Conservation (phyloP, 2,113 vertebrate genomes). For the Notothenia rossii region DNA sequence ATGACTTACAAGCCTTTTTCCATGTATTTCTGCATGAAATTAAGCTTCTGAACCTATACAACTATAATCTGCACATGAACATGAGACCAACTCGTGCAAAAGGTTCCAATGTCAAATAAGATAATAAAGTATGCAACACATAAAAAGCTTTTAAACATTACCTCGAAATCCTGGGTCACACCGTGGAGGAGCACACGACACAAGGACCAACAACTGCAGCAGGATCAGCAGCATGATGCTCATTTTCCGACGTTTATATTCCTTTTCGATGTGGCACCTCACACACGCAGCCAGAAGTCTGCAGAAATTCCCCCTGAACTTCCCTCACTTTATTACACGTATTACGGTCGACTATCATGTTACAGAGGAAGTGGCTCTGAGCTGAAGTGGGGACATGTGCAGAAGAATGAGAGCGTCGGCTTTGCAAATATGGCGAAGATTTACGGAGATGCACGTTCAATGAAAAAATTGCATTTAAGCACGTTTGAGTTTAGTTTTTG, state of each 20-base stretch:
- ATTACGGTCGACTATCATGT: conserved; percentile 82
- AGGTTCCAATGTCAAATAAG: conserved; percentile 14
- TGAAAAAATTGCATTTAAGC: neutral
- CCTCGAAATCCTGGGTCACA: conserved; percentile 84
- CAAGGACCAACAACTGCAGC: conserved; percentile 52
- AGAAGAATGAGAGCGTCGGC: too few relatives aligned
- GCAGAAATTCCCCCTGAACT: conserved; percentile 45
- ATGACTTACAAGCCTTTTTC: neutral
- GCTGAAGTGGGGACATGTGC: conserved; percentile 15
- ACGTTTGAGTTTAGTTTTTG: too few relatives aligned
- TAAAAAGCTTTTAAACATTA: conserved; percentile 69
- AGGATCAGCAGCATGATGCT: conserved; percentile 70
- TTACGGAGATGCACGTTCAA: neutral
- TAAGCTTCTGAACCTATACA: neutral
- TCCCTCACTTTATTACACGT: conserved; percentile 62
- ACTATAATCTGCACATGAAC: neutral
- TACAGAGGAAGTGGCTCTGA: conserved; percentile 61
- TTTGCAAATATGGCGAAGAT: neutral
- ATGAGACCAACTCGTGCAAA: neutral
- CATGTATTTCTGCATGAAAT: neutral
- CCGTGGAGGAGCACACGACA: conserved; percentile 53
- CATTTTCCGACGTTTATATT: conserved; percentile 47
- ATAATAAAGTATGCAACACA: neutral
- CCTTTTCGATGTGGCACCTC: conserved; percentile 85
- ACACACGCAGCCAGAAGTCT: conserved; percentile 45